These are phyloP conservation scores for Leucosticte australis DNA, from an alignment of 2,113 vertebrate genomes.

Conservation along the genomic window DNA sequence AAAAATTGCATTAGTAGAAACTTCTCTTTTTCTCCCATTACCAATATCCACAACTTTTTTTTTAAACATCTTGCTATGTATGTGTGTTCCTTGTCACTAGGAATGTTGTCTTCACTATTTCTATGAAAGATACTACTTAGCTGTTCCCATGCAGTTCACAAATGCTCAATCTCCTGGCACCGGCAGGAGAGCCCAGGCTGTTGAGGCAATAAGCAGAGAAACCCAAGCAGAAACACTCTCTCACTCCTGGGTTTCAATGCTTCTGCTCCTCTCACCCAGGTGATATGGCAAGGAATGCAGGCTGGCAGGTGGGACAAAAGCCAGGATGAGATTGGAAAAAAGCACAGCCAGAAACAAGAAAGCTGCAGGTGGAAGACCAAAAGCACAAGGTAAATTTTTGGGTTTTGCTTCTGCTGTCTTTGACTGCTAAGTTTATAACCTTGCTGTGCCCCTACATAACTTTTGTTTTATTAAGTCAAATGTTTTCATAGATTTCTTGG, in stretches of 20 bases:
- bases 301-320: neutral
- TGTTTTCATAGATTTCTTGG: neutral
- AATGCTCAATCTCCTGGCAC: neutral
- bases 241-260: neutral
- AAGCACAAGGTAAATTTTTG: neutral
- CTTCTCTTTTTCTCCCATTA: neutral
- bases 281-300: neutral
- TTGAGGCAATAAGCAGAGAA: neutral
- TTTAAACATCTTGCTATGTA: neutral
- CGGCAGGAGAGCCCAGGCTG: neutral
- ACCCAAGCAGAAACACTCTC: rapidly evolving
- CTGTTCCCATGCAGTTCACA: neutral
- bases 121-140: neutral
- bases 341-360: neutral
- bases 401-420: neutral
- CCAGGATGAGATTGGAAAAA: neutral
- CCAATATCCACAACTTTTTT: neutral
- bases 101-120: neutral
- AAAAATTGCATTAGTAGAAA: neutral
- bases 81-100: neutral
- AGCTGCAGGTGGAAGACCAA: neutral
- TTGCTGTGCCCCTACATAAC: neutral
- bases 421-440: neutral
- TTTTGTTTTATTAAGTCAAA: neutral
- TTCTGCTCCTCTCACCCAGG: neutral